Evolutionary conservation across 2,888 invertebrate genomes (phyloP).

Genomic region (Sphaerophoria rueppellii): DNA sequence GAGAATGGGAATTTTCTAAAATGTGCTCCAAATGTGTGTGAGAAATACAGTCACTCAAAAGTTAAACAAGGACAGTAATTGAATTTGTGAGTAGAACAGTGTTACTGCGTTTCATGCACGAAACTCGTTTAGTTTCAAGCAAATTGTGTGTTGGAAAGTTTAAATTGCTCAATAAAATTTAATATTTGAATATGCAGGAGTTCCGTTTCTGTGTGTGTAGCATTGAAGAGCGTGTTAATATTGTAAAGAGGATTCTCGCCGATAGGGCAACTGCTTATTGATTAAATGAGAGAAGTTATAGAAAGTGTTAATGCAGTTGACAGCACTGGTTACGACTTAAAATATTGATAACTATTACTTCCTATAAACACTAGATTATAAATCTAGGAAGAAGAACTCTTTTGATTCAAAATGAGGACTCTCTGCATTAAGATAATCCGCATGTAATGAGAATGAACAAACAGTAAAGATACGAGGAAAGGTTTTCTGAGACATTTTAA

Average conservation of each 20-base stretch:
- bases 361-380: too few relatives aligned
- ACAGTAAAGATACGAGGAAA: too few relatives aligned
- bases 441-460: too few relatives aligned
- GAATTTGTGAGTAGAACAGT: slow-evolving; percentile 23
- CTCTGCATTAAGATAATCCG: too few relatives aligned
- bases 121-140: background rate
- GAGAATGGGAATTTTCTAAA: background rate
- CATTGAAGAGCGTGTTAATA: slow-evolving; percentile 14
- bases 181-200: slow-evolving; percentile 45
- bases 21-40: background rate
- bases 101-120: background rate
- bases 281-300: background rate
- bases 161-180: slow-evolving; percentile 51
- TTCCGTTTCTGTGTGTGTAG: slow-evolving; percentile 38
- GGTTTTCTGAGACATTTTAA: too few relatives aligned
- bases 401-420: too few relatives aligned
- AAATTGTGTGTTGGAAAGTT: slow-evolving; percentile 29
- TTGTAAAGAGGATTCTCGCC: background rate
- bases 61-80: slow-evolving; percentile 36
- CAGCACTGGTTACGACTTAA: too few relatives aligned
- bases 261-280: slow-evolving; percentile 18
- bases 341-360: too few relatives aligned
- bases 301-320: too few relatives aligned
- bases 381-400: too few relatives aligned
- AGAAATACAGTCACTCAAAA: slow-evolving; percentile 47